Conservation (phyloP, 2,113 vertebrate species). For the Apodemus sylvaticus region DNA sequence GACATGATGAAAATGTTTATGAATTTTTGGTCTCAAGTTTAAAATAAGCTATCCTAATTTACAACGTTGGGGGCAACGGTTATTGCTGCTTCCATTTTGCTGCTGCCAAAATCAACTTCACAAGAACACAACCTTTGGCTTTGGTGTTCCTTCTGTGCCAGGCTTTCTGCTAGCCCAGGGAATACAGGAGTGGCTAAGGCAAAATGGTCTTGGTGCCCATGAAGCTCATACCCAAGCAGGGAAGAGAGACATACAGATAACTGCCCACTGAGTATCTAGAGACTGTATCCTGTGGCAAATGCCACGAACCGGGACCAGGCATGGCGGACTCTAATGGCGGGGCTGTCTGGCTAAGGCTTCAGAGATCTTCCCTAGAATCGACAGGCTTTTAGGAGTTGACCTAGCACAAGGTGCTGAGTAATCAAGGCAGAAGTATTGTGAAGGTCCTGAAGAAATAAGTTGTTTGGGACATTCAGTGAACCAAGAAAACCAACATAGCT, state of each 20-base stretch:
- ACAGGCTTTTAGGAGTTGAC: neutral
- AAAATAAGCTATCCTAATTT: conserved; percentile 23
- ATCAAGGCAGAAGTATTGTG: neutral
- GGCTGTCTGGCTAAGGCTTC: neutral
- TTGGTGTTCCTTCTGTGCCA: neutral
- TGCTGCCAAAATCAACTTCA: neutral
- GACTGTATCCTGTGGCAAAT: neutral
- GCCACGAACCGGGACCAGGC: neutral
- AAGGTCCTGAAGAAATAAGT: neutral
- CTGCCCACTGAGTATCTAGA: neutral
- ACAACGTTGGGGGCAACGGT: neutral
- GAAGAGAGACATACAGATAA: neutral
- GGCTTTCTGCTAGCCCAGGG: neutral
- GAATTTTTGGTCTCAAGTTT: conserved; percentile 8
- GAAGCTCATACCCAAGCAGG: neutral
- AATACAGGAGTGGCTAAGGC: neutral
- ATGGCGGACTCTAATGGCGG: neutral
- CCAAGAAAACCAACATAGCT: neutral
- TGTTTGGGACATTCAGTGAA: neutral
- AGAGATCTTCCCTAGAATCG: neutral
- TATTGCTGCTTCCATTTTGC: neutral
- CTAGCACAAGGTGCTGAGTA: neutral
- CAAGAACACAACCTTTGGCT: neutral
- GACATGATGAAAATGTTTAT: conserved; percentile 11
- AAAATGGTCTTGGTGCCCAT: neutral